Base-by-base conservation (phyloP, 2,888 invertebrate genomes). In the Neoscelio sp. region DNA sequence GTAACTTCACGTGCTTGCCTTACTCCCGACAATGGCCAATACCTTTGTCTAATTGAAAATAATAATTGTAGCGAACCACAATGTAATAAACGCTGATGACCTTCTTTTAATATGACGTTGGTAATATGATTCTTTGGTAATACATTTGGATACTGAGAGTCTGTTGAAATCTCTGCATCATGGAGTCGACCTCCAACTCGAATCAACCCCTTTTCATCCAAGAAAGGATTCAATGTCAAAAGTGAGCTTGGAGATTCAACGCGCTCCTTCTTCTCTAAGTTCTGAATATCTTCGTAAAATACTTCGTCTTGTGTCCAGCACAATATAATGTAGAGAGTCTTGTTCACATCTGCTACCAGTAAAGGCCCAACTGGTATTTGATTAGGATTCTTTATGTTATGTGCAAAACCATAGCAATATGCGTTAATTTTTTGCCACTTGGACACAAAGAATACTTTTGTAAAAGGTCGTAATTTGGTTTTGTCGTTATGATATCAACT, bases 291-390 rank as follows among this genome's bases (percentile, higher is more conserved):
- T 28, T 28, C 28, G n/a, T 28, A n/a, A 7, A 28, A 33, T 33
- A 40, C 17, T 15, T 42, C 42, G n/a, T 42, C 17, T 12, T 42
- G 42, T 8, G 42, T 42, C 42, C 42, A 42, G 1, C 42, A 18
- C n/a, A 42, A 18, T n/a, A 42, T 42, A 1, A 3, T 42, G n/a
- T 18, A 8, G 5, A 42, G 8, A 18, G 42, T 18, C 15, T n/a
- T 1, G 2, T 42, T 18, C 8, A 42, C 17, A 1, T 42, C 42
- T n/a, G 1, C 6, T 18, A 7, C 7, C n/a, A 2, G n/a, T n/a
- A 42, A 18, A 40, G 40, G 40, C 28, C 2, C 7, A 28, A 28
- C 6, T 28, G 6, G 28, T 7, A 8, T 28, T 4, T 7, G 28
- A 28, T 7, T 28, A 28, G 28, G 7, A 28, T 28, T 7, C 8